phyloP scores from a whole-genome alignment of 2,113 vertebrate species.

The Rattus rattus region DNA sequence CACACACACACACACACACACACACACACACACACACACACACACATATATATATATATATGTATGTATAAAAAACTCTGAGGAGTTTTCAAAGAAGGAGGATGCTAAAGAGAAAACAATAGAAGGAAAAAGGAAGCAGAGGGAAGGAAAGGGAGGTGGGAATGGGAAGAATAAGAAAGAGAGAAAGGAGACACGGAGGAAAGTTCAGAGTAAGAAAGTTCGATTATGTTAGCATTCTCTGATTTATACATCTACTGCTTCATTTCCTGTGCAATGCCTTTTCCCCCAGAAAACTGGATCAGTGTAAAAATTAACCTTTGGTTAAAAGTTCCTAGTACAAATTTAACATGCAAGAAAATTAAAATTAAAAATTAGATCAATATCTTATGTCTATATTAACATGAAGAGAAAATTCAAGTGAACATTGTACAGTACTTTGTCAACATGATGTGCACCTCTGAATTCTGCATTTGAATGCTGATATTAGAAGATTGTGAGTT shows the following conservation, averaged over 20 bases:
- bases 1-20: no score
- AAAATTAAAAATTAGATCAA: neutral
- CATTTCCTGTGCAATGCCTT: neutral
- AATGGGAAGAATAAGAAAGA: fast-evolving
- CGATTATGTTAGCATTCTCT: neutral
- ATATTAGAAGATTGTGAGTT: neutral
- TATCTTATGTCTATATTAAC: neutral
- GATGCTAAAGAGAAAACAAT: no score
- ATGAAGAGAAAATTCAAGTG: neutral
- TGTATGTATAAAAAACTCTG: neutral
- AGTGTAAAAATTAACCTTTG: neutral
- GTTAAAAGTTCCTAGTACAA: neutral
- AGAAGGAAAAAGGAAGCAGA: neutral
- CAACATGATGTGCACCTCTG: neutral
- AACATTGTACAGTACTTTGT: neutral
- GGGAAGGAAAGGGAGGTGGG: no score
- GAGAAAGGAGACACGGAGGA: neutral
- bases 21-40: no score
- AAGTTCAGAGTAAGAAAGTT: neutral
- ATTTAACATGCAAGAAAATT: neutral
- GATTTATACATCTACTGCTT: no score
- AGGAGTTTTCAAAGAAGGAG: no score
- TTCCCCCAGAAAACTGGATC: no score
- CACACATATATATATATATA: neutral
- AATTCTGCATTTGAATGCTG: no score